Percentiles rank a stretch among this genome's conserved stretches.
Conservation (phyloP, 2,888 invertebrate species). For the Calameuta pallipes region DNA sequence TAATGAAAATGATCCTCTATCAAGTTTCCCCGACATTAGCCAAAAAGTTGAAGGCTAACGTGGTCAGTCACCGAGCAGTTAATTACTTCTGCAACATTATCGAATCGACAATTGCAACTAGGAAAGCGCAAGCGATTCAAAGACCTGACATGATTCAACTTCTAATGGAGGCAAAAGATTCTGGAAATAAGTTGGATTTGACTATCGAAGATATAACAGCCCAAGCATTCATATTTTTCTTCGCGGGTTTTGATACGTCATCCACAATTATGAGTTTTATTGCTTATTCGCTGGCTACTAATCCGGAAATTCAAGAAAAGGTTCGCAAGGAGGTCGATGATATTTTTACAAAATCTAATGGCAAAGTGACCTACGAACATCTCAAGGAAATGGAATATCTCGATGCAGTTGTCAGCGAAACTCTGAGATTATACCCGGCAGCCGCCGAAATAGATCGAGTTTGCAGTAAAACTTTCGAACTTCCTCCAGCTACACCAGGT, state of each 20-base stretch:
- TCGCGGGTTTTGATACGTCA: constrained; percentile 56
- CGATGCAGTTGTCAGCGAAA: constrained; percentile 68
- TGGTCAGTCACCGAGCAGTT: constrained; percentile 17
- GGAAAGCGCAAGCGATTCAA: constrained; percentile 37
- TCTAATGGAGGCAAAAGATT: constrained; percentile 47
- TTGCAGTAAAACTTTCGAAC: constrained; percentile 53
- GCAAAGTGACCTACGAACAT: constrained; percentile 64
- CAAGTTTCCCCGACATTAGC: constrained; percentile 33
- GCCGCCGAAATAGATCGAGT: constrained; percentile 47
- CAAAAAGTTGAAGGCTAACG: constrained; percentile 32
- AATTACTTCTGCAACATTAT: constrained; percentile 40
- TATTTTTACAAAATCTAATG: constrained; percentile 39
- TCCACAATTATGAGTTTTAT: constrained; percentile 48
- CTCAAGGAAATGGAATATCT: constrained; percentile 68
- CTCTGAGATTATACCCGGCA: constrained; percentile 51
- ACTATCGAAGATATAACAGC: constrained; percentile 63
- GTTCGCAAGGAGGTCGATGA: constrained; percentile 55
- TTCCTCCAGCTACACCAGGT: constrained; percentile 54
- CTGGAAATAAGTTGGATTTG: constrained; percentile 32
- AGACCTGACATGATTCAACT: constrained; percentile 53
- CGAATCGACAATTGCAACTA: constrained; percentile 32
- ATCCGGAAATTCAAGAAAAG: constrained; percentile 45
- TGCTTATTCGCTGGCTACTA: constrained; percentile 43
- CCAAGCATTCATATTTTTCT: constrained; percentile 65
- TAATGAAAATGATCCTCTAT: constrained; percentile 32